Evolutionary conservation across 2,888 invertebrate species (phyloP).

Genomic region (Exephanes ischioxanthus): DNA sequence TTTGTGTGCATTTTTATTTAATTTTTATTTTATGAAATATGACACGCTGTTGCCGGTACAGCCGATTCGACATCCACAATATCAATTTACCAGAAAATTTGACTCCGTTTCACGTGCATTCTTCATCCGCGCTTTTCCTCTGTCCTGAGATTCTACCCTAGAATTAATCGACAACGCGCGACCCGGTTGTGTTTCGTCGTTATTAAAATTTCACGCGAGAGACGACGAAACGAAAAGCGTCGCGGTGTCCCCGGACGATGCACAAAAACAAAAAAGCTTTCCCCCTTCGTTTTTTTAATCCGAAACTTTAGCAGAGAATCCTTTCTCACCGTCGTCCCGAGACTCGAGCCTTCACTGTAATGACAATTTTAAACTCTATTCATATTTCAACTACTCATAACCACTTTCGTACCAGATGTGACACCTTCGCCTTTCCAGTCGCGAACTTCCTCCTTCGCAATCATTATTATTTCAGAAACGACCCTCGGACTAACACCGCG

Average conservation of each 20-base stretch:
- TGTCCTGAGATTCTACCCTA: conserved; percentile 66
- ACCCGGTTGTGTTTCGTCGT: conserved; percentile 23
- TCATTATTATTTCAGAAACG: conserved; percentile 19
- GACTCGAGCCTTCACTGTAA: conserved; percentile 72
- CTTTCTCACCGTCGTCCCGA: conserved; percentile 54
- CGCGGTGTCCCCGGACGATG: conserved; percentile 60
- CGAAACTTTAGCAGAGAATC: conserved; percentile 54
- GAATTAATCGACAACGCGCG: conserved; percentile 57
- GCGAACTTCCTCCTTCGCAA: conserved; percentile 67
- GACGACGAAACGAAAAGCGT: conserved; percentile 51
- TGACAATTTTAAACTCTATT: conserved; percentile 83
- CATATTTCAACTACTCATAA: conserved; percentile 83
- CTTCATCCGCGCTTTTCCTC: conserved; percentile 37
- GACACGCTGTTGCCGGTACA: conserved; percentile 71
- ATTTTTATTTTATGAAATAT: conserved; percentile 58
- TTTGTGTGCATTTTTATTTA: conserved; percentile 29
- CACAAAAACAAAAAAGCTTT: conserved; percentile 40
- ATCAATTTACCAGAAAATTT: conserved; percentile 49
- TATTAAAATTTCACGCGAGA: conserved; percentile 49
- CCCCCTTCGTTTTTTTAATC: conserved; percentile 26
- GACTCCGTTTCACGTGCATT: conserved; percentile 6
- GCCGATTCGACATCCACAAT: conserved; percentile 62
- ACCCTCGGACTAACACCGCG: conserved; percentile 12
- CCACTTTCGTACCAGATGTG: conserved; percentile 71
- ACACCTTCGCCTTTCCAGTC: conserved; percentile 48